Base-by-base conservation (phyloP, 1,140 invertebrate genomes). In the Brachionus plicatilis region DNA sequence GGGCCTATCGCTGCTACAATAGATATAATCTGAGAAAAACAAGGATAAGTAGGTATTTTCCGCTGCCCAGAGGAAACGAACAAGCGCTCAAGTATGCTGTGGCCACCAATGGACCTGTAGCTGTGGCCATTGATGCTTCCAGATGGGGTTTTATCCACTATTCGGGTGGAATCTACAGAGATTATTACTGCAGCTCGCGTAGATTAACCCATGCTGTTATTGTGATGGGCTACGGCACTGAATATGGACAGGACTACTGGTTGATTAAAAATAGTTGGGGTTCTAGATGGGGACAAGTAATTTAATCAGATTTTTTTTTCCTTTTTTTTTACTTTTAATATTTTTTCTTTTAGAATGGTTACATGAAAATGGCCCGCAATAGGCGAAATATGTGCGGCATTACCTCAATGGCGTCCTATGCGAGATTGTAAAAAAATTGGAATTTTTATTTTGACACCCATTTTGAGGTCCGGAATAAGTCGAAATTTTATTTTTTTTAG, bases 291-390 rank as follows among this genome's bases (percentile, higher is more conserved):
- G 95, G 96, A 29, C 33, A 43, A 12, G 70, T 75, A 75, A 12
- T 14, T 43, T 45, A 27, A 9, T 70, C 33, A 41, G 3, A 24
- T 4, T 75, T 20, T 43, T 75, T 17, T 17, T 43, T 43, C 14
- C 5, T 4, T 5, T 37, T 43, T 17, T 24, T 75, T 43, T 8
- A 20, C 8, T 17, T 41, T 72, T 75, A 17, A 41, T 20, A 9
- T 1, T 2, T 45, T 75, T 75, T 43, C n/a, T 45, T 95, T 27
- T 90, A 93, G 27, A 87, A 93, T 2, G 95, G 95, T 45, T 97
- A 94, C 91, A 94, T 96, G 86, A 93, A 93, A 89, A 96, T 97
- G 93, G 91, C 94, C 5, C 92, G 95, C 85, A 96, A 96, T 89
- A 92, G 92, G 85, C 86, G 93, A 0, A 96, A 97, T 88, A 92